phyloP scores from a whole-genome alignment of 2,888 invertebrate species.

The Melitaea athalia region DNA sequence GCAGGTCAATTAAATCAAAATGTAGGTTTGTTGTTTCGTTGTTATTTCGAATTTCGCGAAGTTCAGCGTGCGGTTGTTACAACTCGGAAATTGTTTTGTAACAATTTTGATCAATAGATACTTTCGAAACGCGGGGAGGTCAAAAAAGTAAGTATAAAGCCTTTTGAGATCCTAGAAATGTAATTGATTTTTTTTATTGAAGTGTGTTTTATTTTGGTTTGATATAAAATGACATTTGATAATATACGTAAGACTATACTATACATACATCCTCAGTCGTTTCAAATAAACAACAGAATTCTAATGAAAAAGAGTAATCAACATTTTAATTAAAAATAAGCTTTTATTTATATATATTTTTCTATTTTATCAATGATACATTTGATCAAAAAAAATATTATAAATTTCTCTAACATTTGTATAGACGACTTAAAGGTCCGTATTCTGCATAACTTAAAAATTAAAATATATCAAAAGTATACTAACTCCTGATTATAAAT shows the following conservation, averaged over 20 bases:
- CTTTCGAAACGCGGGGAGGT: constrained; percentile 3
- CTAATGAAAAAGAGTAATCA: no score
- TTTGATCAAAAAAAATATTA: no score
- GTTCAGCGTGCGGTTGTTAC: constrained; percentile 7
- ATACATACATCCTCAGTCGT: no score
- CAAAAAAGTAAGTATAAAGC: background rate
- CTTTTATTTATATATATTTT: no score
- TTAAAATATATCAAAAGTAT: background rate
- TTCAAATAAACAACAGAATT: no score
- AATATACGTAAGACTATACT: no score
- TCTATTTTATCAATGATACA: no score
- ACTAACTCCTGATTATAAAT: background rate
- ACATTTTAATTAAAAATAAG: no score
- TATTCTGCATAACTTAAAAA: no score
- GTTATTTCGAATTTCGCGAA: constrained; percentile 19
- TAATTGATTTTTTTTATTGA: background rate
- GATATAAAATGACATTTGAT: background rate
- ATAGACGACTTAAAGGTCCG: no score
- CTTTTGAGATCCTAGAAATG: background rate
- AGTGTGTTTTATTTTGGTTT: background rate
- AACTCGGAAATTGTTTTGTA: constrained; percentile 10
- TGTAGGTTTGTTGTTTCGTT: constrained; percentile 44
- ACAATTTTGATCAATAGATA: constrained; percentile 24
- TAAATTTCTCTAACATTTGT: no score
- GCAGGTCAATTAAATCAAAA: constrained; percentile 50